Percentiles rank a stretch among this genome's conserved stretches.
These are phyloP conservation scores for Mormyrus iriodes DNA, from an alignment of 2,113 vertebrate genomes.

Conservation along the genomic window DNA sequence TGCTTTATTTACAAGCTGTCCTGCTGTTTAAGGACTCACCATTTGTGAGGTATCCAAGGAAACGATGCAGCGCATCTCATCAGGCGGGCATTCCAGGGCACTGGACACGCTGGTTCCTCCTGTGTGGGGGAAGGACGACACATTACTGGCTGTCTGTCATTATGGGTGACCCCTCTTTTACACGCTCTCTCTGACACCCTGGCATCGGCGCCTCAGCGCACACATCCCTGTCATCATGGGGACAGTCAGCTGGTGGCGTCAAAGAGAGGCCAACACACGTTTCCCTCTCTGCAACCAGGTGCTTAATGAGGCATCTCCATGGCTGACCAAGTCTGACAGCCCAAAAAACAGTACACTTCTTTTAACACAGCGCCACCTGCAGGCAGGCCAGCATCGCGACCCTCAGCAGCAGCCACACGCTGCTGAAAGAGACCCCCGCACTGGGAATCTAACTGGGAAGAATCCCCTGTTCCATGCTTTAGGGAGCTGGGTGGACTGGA, in stretches of 20 bases:
- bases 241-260: background rate
- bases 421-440: background rate
- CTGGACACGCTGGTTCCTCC: conserved; percentile 94
- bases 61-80: conserved; percentile 86
- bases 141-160: background rate
- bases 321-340: background rate
- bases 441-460: background rate
- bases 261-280: background rate
- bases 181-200: background rate
- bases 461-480: background rate
- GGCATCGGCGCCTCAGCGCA: background rate
- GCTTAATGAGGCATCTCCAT: background rate
- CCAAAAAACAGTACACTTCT: background rate
- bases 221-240: background rate
- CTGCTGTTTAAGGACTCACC: conserved; percentile 58
- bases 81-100: conserved; percentile 85
- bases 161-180: background rate
- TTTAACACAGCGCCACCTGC: background rate
- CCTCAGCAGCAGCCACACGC: background rate
- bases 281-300: background rate
- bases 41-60: conserved; percentile 98
- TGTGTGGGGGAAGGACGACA: conserved; percentile 42
- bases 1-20: background rate
- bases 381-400: background rate
- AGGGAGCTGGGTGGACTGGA: background rate